These are phyloP conservation scores for Zingel zingel DNA, from an alignment of 2,113 vertebrate genomes.

Conservation along the genomic window DNA sequence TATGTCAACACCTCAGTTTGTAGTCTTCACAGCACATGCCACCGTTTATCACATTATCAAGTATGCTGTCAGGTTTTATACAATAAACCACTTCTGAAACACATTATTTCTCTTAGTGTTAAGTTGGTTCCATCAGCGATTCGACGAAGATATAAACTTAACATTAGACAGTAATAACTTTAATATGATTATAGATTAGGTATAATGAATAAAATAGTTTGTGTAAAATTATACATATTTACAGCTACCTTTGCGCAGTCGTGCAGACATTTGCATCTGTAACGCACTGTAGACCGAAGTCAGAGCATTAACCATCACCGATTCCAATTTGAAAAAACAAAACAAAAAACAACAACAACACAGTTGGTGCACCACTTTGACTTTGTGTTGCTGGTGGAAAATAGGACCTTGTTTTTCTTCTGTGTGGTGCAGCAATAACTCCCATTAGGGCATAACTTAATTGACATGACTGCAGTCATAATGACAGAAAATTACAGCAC, in stretches of 20 bases:
- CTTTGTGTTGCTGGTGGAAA: neutral
- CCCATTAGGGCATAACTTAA: slow-evolving; percentile 10
- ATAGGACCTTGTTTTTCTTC: neutral
- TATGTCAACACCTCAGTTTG: neutral
- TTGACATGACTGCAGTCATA: slow-evolving; percentile 6
- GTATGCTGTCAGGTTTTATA: neutral
- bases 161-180: neutral
- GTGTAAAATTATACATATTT: neutral
- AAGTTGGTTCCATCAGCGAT: neutral
- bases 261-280: neutral
- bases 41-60: neutral
- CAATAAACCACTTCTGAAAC: neutral
- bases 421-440: slow-evolving; percentile 1
- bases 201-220: neutral
- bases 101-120: neutral
- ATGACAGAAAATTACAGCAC: slow-evolving; percentile 14
- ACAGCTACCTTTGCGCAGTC: neutral
- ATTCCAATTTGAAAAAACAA: too few species aligned
- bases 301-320: too few species aligned
- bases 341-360: neutral
- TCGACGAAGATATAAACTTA: neutral
- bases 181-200: neutral
- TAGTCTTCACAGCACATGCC: neutral
- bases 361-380: neutral
- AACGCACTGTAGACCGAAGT: neutral